These are phyloP conservation scores for Dendroctonus ponderosae DNA, from an alignment of 1,140 invertebrate genomes.

Conservation along the genomic window DNA sequence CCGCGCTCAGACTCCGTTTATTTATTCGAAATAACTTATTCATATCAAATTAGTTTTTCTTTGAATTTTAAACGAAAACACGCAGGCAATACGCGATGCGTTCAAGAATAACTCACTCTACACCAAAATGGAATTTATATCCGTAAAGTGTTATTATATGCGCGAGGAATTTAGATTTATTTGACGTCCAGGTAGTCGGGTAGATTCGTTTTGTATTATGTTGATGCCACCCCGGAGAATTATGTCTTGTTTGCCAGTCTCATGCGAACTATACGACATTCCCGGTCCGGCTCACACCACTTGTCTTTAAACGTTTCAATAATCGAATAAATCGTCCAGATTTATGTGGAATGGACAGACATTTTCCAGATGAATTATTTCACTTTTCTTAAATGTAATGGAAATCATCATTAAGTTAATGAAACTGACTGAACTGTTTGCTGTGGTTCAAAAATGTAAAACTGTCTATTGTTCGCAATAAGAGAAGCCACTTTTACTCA, in stretches of 20 bases:
- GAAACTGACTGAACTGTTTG: too few relatives aligned
- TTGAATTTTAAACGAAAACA: slow-evolving; percentile 47
- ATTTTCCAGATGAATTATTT: too few relatives aligned
- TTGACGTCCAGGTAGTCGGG: slow-evolving; percentile 28
- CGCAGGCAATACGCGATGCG: slow-evolving; percentile 39
- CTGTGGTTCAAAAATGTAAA: too few relatives aligned
- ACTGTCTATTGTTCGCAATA: too few relatives aligned
- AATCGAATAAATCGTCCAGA: too few relatives aligned
- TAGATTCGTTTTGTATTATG: slow-evolving; percentile 17
- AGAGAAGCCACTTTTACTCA: too few relatives aligned
- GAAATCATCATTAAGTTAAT: too few relatives aligned
- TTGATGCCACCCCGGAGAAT: slow-evolving; percentile 6
- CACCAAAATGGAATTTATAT: slow-evolving; percentile 39
- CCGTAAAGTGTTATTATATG: slow-evolving; percentile 43
- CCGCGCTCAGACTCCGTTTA: slow-evolving; percentile 39
- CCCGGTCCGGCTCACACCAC: too few relatives aligned
- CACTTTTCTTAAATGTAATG: too few relatives aligned
- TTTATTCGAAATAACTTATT: slow-evolving; percentile 47
- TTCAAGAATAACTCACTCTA: slow-evolving; percentile 42
- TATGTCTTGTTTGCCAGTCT: too few relatives aligned
- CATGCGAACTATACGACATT: neutral
- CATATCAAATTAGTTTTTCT: slow-evolving; percentile 49
- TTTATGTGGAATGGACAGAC: too few relatives aligned
- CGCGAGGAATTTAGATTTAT: slow-evolving; percentile 39
- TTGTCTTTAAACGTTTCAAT: too few relatives aligned